Evolutionary conservation across 2,888 invertebrate species (phyloP).

Genomic region (Calliopum simillimum): DNA sequence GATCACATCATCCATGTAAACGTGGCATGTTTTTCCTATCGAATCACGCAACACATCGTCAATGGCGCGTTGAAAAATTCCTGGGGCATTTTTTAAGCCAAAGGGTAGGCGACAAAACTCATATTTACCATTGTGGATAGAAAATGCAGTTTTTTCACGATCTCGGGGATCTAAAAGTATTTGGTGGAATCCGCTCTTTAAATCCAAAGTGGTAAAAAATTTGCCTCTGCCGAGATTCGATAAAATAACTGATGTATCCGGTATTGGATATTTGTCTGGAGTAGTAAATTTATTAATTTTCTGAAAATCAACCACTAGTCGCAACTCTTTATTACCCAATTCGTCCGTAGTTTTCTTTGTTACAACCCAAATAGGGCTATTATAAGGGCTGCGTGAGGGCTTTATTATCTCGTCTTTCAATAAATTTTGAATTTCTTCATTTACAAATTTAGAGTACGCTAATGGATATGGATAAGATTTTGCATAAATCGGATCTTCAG

Average conservation of each 20-base stretch:
- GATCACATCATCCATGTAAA: conserved; percentile 37
- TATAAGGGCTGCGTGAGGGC: conserved; percentile 37
- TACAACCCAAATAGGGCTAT: conserved; percentile 35
- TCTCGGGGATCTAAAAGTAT: background rate
- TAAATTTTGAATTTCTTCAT: conserved; percentile 22
- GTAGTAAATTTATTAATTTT: background rate
- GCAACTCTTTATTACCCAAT: background rate
- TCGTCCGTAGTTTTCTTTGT: conserved; percentile 31
- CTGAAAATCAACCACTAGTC: background rate
- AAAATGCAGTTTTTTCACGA: conserved; percentile 2
- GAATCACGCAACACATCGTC: conserved; percentile 34
- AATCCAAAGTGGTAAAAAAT: background rate
- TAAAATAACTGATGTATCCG: background rate
- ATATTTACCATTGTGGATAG: background rate
- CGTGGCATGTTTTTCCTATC: conserved; percentile 37
- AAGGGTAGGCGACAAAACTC: conserved; percentile 5
- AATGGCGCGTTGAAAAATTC: conserved; percentile 35
- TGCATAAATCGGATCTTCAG: conserved; percentile 7
- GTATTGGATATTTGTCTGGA: background rate
- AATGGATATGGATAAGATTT: conserved; percentile 33
- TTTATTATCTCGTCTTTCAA: conserved; percentile 26
- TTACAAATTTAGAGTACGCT: too few relatives aligned
- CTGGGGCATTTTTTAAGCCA: conserved; percentile 28
- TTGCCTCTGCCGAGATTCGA: background rate
- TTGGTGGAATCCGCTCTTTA: background rate